These are phyloP conservation scores for Beroe forskalii DNA, from an alignment of 37 sponge, comb jelly and placozoan genomes.

Conservation along the genomic window DNA sequence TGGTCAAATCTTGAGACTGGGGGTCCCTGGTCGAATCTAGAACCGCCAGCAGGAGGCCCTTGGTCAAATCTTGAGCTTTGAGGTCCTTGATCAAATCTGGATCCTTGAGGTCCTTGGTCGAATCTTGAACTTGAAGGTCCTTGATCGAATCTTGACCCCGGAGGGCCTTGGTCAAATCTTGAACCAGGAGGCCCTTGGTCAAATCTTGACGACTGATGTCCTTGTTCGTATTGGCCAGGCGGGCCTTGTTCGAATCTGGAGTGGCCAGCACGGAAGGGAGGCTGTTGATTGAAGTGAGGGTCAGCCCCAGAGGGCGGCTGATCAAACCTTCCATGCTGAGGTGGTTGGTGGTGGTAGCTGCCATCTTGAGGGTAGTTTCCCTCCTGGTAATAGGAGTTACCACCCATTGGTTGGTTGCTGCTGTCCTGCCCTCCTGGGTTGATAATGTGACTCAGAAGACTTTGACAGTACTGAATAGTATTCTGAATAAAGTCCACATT, in stretches of 20 bases:
- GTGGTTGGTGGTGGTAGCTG: too few species aligned
- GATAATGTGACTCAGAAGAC: neutral
- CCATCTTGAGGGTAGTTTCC: neutral
- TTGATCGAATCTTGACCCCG: neutral
- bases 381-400: neutral
- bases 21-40: slow-evolving; percentile 46
- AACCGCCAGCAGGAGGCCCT: neutral
- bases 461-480: slow-evolving; percentile 12
- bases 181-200: slow-evolving; percentile 41
- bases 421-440: neutral
- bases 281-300: neutral
- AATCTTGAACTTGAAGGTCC: slow-evolving; percentile 23
- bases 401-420: neutral
- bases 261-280: neutral
- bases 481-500: slow-evolving; percentile 8
- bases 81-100: slow-evolving; percentile 2
- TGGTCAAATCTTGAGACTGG: slow-evolving; percentile 33
- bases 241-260: slow-evolving; percentile 45
- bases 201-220: neutral
- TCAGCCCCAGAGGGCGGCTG: neutral
- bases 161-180: slow-evolving; percentile 57
- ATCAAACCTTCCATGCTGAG: neutral
- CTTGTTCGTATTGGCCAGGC: neutral
- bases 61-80: slow-evolving; percentile 23
- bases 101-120: slow-evolving; percentile 16